phyloP scores from a whole-genome alignment of 2,113 vertebrate species.

The Grallaria varia region DNA sequence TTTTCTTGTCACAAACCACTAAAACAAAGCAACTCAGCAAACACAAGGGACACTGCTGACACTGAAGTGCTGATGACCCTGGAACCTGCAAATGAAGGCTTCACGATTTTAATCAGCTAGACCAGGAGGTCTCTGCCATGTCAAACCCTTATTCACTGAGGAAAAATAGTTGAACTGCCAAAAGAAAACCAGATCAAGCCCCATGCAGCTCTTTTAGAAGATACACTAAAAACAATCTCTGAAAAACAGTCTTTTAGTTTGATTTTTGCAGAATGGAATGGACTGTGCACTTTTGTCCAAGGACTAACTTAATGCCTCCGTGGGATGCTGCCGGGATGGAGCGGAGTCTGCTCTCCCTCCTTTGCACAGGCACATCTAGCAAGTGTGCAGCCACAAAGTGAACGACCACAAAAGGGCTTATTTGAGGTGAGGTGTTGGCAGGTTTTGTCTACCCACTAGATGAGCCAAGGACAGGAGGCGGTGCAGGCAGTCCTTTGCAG shows the following conservation, averaged over 20 bases:
- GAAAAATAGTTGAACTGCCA: not conserved
- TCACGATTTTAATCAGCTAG: not conserved
- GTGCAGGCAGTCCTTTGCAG: not conserved
- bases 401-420: not conserved
- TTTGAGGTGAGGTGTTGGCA: not conserved
- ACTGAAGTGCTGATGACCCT: not conserved
- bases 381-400: not conserved
- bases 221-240: not conserved
- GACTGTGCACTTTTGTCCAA: not conserved
- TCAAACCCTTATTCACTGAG: not conserved
- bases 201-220: not conserved
- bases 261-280: not conserved
- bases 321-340: not conserved
- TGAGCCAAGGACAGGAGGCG: not conserved
- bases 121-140: not conserved
- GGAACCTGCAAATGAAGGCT: not conserved
- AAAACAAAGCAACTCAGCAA: not conserved
- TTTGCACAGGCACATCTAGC: not conserved
- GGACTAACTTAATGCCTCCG: rapidly evolving
- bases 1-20: not conserved
- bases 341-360: not conserved
- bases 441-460: not conserved
- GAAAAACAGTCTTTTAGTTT: not conserved
- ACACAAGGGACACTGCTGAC: not conserved
- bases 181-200: not conserved